A percentile compares a stretch with the other conserved stretches of the same genome.
Conservation (phyloP, 1,140 invertebrate genomes). For the Parasteatoda tepidariorum region DNA sequence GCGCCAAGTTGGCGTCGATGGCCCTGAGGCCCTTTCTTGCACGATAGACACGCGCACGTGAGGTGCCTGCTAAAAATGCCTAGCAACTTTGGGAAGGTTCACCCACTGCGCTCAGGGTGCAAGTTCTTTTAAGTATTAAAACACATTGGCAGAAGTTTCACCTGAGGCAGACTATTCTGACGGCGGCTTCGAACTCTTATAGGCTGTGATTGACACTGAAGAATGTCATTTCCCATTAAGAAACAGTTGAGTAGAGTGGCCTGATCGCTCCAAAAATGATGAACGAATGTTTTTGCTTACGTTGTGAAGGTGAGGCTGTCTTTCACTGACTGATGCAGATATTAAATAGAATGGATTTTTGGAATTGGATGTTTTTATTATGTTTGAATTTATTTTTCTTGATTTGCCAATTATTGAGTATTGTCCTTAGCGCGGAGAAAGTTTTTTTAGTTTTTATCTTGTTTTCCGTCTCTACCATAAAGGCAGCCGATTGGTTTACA, state of each 20-base stretch:
- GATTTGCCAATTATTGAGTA: too few relatives aligned
- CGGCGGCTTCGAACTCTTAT: conserved; percentile 1
- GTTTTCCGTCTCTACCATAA: too few relatives aligned
- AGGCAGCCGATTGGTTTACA: too few relatives aligned
- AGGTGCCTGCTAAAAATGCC: not conserved
- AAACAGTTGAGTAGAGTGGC: not conserved
- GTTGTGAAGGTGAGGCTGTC: not conserved
- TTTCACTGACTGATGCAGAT: too few relatives aligned
- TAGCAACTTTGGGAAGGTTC: not conserved
- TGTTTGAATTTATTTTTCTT: too few relatives aligned
- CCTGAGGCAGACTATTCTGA: not conserved
- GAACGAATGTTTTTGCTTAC: not conserved
- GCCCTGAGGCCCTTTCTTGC: not conserved
- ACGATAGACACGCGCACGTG: not conserved
- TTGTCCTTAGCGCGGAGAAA: too few relatives aligned
- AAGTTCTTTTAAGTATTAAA: not conserved
- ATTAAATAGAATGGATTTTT: too few relatives aligned
- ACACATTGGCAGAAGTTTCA: not conserved
- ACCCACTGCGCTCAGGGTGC: not conserved
- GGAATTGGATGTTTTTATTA: too few relatives aligned
- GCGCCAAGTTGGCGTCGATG: not conserved
- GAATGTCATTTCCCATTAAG: conserved; percentile 33
- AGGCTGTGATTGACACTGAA: conserved; percentile 25
- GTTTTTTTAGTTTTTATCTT: too few relatives aligned
- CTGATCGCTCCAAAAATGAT: not conserved